These are phyloP conservation scores for Myioborus melanocephalus DNA, from an alignment of 2,797 vertebrate species.

Conservation along the genomic window DNA sequence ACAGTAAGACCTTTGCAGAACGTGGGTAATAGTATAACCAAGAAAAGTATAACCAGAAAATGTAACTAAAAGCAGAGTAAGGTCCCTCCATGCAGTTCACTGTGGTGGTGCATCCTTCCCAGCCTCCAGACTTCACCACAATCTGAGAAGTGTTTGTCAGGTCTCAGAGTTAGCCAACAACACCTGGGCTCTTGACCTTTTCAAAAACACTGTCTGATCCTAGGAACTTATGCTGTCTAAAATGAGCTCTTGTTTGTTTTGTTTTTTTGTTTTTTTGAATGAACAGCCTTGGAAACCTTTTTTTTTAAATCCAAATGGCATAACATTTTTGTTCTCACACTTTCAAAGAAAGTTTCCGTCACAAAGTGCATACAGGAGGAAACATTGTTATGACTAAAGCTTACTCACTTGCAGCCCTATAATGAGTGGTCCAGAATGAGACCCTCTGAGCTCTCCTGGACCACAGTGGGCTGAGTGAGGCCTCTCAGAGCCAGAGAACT, in stretches of 20 bases:
- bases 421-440: no score
- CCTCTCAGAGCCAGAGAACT: background rate
- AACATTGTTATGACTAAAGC: background rate
- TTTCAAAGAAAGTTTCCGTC: background rate
- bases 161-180: background rate
- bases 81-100: background rate
- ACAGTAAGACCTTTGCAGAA: background rate
- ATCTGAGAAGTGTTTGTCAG: background rate
- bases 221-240: no score
- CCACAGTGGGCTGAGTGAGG: background rate
- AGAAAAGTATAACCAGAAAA: background rate
- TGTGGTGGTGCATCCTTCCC: background rate
- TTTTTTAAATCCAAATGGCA: background rate
- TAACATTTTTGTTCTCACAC: background rate
- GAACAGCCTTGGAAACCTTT: background rate
- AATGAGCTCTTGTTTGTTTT: background rate
- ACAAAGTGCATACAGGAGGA: accelerated
- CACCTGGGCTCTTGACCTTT: no score
- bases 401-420: background rate
- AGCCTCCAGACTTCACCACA: accelerated
- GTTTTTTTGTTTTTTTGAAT: background rate
- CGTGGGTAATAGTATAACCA: accelerated
- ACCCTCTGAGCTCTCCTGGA: background rate
- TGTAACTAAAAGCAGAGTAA: background rate
- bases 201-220: no score